phyloP scores from a whole-genome alignment of 2,113 vertebrate species.

The Megatriorchis doriae region DNA sequence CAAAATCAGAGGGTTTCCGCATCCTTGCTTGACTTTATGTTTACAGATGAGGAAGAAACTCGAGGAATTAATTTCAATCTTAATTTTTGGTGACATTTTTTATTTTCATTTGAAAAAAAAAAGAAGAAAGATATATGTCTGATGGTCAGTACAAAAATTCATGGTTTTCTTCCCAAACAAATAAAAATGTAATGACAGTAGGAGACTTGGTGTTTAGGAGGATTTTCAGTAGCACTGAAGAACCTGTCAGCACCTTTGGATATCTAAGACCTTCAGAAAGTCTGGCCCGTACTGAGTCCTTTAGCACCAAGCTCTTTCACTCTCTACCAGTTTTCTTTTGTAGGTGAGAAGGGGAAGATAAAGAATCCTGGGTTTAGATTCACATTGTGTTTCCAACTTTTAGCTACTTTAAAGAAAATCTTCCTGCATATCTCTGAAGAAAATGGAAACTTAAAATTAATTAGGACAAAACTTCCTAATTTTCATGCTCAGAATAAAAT shows the following conservation, averaged over 20 bases:
- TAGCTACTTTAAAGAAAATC: not conserved
- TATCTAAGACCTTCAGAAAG: not conserved
- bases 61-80: not conserved
- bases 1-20: not conserved
- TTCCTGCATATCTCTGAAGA: not conserved
- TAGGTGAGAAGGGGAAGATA: not conserved
- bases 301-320: not conserved
- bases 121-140: not conserved
- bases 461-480: not conserved
- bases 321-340: not conserved
- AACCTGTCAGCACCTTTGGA: not conserved
- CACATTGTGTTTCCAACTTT: not conserved
- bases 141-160: not conserved
- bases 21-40: not conserved
- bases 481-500: not conserved
- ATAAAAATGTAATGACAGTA: not conserved
- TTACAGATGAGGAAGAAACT: not conserved
- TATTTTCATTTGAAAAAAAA: not conserved
- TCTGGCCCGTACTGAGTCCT: not conserved
- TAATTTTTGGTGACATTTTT: not conserved
- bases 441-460: not conserved
- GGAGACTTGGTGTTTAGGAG: not conserved
- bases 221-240: not conserved
- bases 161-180: not conserved
- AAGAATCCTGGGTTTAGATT: not conserved